Percentiles rank a stretch among this genome's conserved stretches.
Evolutionary conservation across 2,888 invertebrate genomes (phyloP).

Genomic region (Thymelicus lineola): DNA sequence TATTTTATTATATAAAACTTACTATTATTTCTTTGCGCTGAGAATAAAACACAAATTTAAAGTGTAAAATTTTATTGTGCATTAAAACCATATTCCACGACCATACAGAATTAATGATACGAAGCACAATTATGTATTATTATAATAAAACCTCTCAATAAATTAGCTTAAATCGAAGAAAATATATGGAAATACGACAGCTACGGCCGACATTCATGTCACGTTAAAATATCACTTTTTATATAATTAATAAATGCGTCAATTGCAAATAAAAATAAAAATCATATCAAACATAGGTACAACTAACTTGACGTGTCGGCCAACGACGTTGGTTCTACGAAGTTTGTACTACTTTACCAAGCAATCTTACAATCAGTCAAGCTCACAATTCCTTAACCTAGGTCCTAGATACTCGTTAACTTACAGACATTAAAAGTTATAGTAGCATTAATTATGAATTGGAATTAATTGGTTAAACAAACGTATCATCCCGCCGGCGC

Average conservation of each 20-base stretch:
- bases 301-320: no score
- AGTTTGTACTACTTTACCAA: conserved; percentile 61
- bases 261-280: conserved; percentile 50
- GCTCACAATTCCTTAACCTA: conserved; percentile 53
- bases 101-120: conserved; percentile 49
- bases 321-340: conserved; percentile 46
- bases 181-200: conserved; percentile 26
- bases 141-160: conserved; percentile 48
- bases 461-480: no score
- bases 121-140: conserved; percentile 52
- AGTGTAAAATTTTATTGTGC: conserved; percentile 72
- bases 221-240: conserved; percentile 57
- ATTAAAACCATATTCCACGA: conserved; percentile 56
- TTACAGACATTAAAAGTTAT: conserved; percentile 39
- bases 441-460: neutral
- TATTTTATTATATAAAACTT: no score
- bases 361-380: conserved; percentile 48
- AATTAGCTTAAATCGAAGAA: conserved; percentile 56
- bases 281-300: no score
- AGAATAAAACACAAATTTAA: conserved; percentile 43
- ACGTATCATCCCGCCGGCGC: no score
- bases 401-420: conserved; percentile 42
- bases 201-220: conserved; percentile 40
- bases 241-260: conserved; percentile 71
- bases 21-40: neutral